These are phyloP conservation scores for Phasianus colchicus DNA, from an alignment of 2,113 vertebrate species.

Conservation along the genomic window DNA sequence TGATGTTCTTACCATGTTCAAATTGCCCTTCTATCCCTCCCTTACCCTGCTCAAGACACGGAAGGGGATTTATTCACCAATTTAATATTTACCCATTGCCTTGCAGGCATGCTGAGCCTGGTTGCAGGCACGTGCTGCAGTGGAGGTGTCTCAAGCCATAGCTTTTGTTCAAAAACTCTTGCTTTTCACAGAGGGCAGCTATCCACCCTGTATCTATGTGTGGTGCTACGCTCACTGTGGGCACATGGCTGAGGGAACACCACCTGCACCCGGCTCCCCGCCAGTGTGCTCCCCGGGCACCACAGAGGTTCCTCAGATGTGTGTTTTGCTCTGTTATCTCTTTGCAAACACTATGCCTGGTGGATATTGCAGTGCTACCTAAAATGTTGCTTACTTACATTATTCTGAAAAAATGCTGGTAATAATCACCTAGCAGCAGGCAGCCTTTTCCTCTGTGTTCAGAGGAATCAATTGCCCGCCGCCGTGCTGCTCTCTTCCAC, in stretches of 20 bases:
- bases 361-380: background rate
- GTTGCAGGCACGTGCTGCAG: too few relatives aligned
- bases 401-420: background rate
- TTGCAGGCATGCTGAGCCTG: background rate
- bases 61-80: background rate
- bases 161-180: background rate
- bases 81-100: background rate
- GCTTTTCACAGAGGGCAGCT: background rate
- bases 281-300: background rate
- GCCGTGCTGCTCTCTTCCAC: background rate
- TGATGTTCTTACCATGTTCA: background rate
- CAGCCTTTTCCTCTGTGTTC: background rate
- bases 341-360: background rate
- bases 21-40: background rate
- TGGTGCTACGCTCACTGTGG: accelerated
- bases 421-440: constrained; percentile 40
- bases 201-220: background rate
- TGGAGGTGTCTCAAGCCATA: too few relatives aligned
- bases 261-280: background rate
- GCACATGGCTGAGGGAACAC: accelerated
- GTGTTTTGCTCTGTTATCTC: background rate
- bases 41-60: background rate
- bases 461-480: constrained; percentile 20
- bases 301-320: background rate
- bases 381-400: constrained; percentile 11